A percentile compares a stretch with the other conserved stretches of the same genome.
Evolutionary conservation across 2,113 vertebrate species (phyloP).

Genomic region (Lagopus muta): DNA sequence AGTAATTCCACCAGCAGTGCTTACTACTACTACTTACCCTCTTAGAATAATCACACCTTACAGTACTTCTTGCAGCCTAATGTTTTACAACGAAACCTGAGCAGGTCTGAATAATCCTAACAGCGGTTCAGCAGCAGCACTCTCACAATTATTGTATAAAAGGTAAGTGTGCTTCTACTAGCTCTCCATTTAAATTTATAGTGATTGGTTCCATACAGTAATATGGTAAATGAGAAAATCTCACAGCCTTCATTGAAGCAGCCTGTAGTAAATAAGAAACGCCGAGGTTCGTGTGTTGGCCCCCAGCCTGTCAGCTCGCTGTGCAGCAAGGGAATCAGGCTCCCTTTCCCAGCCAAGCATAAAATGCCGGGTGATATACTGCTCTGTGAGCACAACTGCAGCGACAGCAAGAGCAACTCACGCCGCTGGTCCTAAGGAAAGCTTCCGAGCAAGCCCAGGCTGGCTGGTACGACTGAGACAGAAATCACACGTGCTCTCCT

Average conservation of each 20-base stretch:
- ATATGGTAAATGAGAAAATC: conserved; percentile 38
- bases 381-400: neutral
- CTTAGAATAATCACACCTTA: conserved; percentile 67
- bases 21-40: conserved; percentile 37
- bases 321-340: conserved; percentile 26
- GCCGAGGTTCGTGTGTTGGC: neutral
- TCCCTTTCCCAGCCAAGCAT: neutral
- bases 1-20: neutral
- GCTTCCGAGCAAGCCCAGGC: neutral
- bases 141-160: conserved; percentile 50
- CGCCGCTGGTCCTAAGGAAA: conserved; percentile 13
- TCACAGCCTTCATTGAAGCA: conserved; percentile 12
- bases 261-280: conserved; percentile 46
- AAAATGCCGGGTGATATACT: conserved; percentile 38
- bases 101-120: conserved; percentile 67
- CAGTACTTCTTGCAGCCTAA: conserved; percentile 55
- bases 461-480: neutral
- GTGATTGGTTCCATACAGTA: conserved; percentile 53
- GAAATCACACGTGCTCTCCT: neutral
- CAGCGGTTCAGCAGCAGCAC: conserved; percentile 3
- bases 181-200: conserved; percentile 59
- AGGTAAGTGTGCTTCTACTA: conserved; percentile 60
- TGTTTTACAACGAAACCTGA: conserved; percentile 63
- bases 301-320: neutral
- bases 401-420: neutral